Evolutionary conservation across 1,140 invertebrate species (phyloP).

Genomic region (Papilio aristodemus): DNA sequence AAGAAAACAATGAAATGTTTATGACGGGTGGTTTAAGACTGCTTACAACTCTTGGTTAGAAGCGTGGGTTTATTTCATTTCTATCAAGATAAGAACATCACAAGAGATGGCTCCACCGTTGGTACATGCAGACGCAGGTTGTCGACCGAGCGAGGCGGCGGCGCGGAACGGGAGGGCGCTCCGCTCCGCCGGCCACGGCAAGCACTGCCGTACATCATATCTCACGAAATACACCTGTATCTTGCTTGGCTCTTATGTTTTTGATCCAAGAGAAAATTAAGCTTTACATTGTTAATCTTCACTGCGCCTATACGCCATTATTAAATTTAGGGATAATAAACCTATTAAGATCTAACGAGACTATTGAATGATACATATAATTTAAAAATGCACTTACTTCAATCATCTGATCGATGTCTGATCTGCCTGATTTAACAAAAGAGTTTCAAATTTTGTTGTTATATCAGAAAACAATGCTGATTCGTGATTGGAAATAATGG

Average conservation of each 20-base stretch:
- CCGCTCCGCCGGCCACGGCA: conserved; percentile 55
- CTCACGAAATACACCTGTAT: conserved; percentile 51
- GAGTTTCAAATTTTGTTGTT: no score
- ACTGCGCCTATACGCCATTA: no score
- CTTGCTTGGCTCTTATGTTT: neutral
- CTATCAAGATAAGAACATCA: neutral
- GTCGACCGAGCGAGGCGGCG: conserved; percentile 52
- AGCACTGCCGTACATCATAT: conserved; percentile 67
- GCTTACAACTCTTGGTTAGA: neutral
- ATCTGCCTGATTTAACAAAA: no score
- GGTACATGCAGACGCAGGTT: conserved; percentile 44
- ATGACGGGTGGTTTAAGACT: no score
- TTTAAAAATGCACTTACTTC: neutral
- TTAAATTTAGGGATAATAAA: no score
- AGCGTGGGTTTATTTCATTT: neutral
- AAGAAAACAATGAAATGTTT: neutral
- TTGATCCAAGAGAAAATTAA: neutral
- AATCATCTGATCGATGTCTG: no score
- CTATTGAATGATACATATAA: no score
- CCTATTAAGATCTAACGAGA: no score
- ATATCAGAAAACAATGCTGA: no score
- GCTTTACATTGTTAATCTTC: no score
- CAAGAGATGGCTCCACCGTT: conserved; percentile 6
- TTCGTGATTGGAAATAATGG: no score
- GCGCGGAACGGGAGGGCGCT: conserved; percentile 65